These are phyloP conservation scores for Cheilosia vernalis DNA, from an alignment of 2,888 invertebrate species.

Conservation along the genomic window DNA sequence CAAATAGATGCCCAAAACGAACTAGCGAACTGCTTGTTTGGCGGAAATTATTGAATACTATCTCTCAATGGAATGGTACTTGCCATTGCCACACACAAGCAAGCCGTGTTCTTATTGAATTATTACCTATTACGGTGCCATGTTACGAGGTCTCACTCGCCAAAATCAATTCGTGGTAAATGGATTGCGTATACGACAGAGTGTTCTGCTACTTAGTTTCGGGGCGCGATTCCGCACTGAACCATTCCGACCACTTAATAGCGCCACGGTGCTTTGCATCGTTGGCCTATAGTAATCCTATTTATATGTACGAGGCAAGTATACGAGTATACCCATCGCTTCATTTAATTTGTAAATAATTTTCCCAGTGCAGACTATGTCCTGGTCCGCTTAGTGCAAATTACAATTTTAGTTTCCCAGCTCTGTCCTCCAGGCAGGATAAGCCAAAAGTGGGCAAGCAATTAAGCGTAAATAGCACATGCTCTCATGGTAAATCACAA, in stretches of 20 bases:
- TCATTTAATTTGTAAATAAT: constrained; percentile 53
- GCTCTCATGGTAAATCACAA: constrained; percentile 46
- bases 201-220: constrained; percentile 20
- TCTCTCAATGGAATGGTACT: constrained; percentile 41
- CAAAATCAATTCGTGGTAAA: constrained; percentile 51
- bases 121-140: constrained; percentile 52
- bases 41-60: constrained; percentile 68
- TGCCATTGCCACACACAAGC: constrained; percentile 1
- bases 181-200: constrained; percentile 44
- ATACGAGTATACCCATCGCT: constrained; percentile 15
- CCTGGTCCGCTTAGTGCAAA: constrained; percentile 31
- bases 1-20: constrained; percentile 55
- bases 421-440: constrained; percentile 6
- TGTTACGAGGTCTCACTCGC: constrained; percentile 22
- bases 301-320: constrained; percentile 2
- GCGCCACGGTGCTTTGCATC: constrained; percentile 28
- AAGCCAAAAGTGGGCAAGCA: constrained; percentile 44
- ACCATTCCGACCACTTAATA: constrained; percentile 28
- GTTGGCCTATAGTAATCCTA: constrained; percentile 6
- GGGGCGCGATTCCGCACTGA: background rate
- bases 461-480: constrained; percentile 50
- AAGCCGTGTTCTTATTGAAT: constrained; percentile 42
- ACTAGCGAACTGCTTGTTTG: constrained; percentile 50
- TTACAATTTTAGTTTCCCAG: constrained; percentile 32
- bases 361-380: constrained; percentile 22